A percentile compares a stretch with the other conserved stretches of the same genome.
Conservation (phyloP, 2,113 vertebrate genomes). For the Istiophorus platypterus region DNA sequence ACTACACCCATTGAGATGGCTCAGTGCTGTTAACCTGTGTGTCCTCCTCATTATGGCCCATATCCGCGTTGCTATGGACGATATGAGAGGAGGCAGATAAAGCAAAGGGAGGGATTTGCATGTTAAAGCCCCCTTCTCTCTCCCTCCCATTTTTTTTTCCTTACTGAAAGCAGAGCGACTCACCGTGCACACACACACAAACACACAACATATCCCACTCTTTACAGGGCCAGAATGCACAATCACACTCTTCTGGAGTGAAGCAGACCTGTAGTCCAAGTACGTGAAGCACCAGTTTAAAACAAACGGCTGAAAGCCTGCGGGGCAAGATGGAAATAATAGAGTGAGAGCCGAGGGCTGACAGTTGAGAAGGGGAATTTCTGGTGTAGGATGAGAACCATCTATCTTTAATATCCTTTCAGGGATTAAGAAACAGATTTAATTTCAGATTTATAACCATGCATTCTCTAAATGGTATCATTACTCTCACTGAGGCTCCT, state of each 20-base stretch:
- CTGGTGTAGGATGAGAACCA: slow-evolving; percentile 28
- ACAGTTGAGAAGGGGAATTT: slow-evolving; percentile 59
- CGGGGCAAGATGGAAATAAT: slow-evolving; percentile 42
- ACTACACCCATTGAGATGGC: slow-evolving; percentile 52
- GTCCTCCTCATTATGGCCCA: slow-evolving; percentile 64
- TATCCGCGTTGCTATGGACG: slow-evolving; percentile 69
- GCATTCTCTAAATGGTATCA: not conserved
- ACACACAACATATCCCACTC: slow-evolving; percentile 17
- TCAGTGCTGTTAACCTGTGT: slow-evolving; percentile 63
- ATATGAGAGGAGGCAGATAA: slow-evolving; percentile 65
- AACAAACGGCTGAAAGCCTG: slow-evolving; percentile 52
- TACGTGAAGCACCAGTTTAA: slow-evolving; percentile 45
- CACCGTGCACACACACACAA: slow-evolving; percentile 4
- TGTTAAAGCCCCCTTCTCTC: slow-evolving; percentile 63
- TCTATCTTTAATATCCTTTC: slow-evolving; percentile 34
- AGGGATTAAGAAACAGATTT: slow-evolving; percentile 38
- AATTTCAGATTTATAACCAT: slow-evolving; percentile 42
- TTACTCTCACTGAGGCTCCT: slow-evolving; percentile 8
- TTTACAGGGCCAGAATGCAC: slow-evolving; percentile 49
- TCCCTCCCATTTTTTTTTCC: slow-evolving; percentile 39
- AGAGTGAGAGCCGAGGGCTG: slow-evolving; percentile 37
- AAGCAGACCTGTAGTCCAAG: slow-evolving; percentile 40
- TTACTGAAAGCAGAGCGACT: slow-evolving; percentile 50
- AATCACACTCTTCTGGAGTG: slow-evolving; percentile 42
- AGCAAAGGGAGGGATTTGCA: slow-evolving; percentile 68